Conservation (phyloP, 2,797 vertebrate species). For the Ceyx erithaca region DNA sequence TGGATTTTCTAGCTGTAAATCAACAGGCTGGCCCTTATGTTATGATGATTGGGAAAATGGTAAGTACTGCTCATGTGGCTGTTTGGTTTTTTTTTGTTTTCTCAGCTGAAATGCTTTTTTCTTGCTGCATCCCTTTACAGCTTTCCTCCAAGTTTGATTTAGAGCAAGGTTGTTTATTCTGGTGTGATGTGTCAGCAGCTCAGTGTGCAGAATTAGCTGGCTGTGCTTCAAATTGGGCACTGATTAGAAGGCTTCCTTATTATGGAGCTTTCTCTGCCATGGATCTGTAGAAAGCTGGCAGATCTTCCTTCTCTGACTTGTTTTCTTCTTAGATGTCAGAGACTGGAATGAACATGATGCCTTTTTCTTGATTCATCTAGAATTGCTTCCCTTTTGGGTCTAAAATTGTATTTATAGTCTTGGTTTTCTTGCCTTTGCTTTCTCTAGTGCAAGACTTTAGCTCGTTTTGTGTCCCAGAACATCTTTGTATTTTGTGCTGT, state of each 20-base stretch:
- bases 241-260: neutral
- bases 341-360: neutral
- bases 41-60: conserved; percentile 99
- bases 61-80: conserved; percentile 75
- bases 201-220: neutral
- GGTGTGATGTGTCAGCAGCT: neutral
- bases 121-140: neutral
- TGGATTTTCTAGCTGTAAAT: conserved; percentile 97
- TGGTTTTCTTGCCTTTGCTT: neutral
- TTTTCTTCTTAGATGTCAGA: neutral
- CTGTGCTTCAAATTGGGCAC: neutral
- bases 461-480: neutral
- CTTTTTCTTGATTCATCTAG: neutral
- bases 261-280: neutral
- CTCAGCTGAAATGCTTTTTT: neutral
- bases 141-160: neutral
- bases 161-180: neutral
- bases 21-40: conserved; percentile 98
- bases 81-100: neutral
- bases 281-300: neutral
- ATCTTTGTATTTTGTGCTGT: neutral
- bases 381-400: neutral
- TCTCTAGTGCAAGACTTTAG: neutral
- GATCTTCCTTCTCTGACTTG: neutral
- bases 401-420: neutral